Evolutionary conservation across 2,113 vertebrate genomes (phyloP).

Genomic region (Paracanthobrama guichenoti): DNA sequence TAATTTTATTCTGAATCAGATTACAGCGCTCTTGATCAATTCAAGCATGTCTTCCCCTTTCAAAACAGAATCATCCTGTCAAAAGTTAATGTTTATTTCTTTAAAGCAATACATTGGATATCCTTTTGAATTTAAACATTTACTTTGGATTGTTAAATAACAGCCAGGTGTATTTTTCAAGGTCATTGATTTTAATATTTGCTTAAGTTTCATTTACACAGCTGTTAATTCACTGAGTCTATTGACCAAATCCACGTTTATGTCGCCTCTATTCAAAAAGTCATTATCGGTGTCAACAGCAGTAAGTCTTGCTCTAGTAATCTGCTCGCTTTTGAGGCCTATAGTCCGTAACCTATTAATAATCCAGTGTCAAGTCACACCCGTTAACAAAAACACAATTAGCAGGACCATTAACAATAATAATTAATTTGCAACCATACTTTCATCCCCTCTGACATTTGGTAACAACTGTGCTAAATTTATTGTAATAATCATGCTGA

Average conservation of each 20-base stretch:
- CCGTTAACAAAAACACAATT: conserved; percentile 66
- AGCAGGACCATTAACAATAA: conserved; percentile 66
- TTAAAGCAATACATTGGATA: not conserved
- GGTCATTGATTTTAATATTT: conserved; percentile 20
- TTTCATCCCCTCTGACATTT: not conserved
- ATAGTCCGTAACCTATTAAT: conserved; percentile 65
- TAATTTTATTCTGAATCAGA: conserved; percentile 27
- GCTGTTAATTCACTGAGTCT: conserved; percentile 34
- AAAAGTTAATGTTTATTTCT: conserved; percentile 1
- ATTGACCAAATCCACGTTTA: conserved; percentile 40
- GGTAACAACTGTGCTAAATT: not conserved
- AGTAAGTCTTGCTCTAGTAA: conserved; percentile 49
- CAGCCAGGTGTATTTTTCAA: conserved; percentile 29
- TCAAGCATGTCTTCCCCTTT: not conserved
- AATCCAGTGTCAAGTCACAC: conserved; percentile 59
- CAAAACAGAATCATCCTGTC: not conserved
- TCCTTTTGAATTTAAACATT: not conserved
- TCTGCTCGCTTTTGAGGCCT: conserved; percentile 60
- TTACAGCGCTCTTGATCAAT: not conserved
- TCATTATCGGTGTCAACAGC: conserved; percentile 49
- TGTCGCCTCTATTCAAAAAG: not conserved
- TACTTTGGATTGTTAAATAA: not conserved
- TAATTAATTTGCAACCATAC: conserved; percentile 65
- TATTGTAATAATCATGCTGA: not conserved
- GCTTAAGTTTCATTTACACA: conserved; percentile 20